These are phyloP conservation scores for Elaphurus davidianus DNA, from an alignment of 2,113 vertebrate genomes.

Conservation along the genomic window DNA sequence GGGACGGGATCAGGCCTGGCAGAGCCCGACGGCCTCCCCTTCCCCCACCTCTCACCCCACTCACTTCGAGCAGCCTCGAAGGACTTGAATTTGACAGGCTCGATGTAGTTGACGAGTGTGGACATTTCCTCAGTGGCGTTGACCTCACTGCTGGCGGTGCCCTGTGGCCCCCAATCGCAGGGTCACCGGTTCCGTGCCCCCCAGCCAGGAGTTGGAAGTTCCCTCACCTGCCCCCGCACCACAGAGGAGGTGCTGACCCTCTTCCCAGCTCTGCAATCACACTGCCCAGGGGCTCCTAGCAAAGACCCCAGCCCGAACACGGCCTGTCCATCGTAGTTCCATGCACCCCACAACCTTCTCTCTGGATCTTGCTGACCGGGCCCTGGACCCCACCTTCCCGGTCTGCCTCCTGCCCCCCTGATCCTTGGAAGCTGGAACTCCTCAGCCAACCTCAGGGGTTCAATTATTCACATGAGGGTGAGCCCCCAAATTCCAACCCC, in stretches of 20 bases:
- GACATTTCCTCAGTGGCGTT: constrained; percentile 96
- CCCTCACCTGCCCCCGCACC: neutral
- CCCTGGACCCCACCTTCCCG: neutral
- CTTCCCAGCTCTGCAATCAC: neutral
- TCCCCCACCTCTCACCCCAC: constrained; percentile 51
- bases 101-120: constrained; percentile 91
- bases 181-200: neutral
- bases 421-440: neutral
- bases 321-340: neutral
- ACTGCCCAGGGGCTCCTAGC: no score
- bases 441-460: neutral
- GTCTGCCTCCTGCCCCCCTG: neutral
- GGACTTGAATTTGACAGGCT: constrained; percentile 93
- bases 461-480: neutral
- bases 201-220: neutral
- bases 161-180: constrained; percentile 76
- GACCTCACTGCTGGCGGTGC: constrained; percentile 92
- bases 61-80: constrained; percentile 89
- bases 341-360: neutral
- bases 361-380: accelerated
- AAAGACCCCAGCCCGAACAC: neutral
- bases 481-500: neutral
- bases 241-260: neutral
- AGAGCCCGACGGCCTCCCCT: neutral
- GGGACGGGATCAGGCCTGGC: neutral